These are phyloP conservation scores for Montipora capitata DNA, from an alignment of 92 coral and sea anemone species.

Conservation along the genomic window DNA sequence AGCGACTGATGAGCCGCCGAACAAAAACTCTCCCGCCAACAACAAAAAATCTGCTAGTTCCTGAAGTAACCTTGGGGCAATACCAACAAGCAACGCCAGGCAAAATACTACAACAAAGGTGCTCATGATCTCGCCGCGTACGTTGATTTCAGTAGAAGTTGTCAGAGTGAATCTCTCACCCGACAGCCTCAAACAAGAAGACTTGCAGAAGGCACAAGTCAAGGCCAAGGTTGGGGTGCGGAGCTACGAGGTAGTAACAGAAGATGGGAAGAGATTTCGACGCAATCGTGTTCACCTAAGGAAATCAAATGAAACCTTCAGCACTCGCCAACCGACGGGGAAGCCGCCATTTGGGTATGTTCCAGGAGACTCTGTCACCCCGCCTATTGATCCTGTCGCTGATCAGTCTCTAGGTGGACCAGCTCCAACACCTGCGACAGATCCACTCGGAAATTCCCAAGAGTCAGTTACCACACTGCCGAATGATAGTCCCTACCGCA, in stretches of 20 bases:
- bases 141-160: constrained; percentile 1
- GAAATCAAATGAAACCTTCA: constrained; percentile 4
- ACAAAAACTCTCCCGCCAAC: constrained; percentile 64
- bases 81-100: constrained; percentile 47
- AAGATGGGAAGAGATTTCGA: not conserved
- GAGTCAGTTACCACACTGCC: not conserved
- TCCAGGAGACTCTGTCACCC: not conserved
- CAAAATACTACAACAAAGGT: constrained; percentile 56
- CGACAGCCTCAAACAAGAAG: constrained; percentile 19
- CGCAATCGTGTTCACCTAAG: constrained; percentile 25
- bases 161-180: constrained; percentile 17
- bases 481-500: not conserved
- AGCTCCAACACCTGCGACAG: not conserved
- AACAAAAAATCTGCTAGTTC: constrained; percentile 12
- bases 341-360: not conserved
- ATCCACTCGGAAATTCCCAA: too few relatives aligned
- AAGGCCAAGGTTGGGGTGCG: not conserved
- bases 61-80: constrained; percentile 1
- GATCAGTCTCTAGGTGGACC: not conserved
- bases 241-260: constrained; percentile 5
- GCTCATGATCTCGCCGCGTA: constrained; percentile 42
- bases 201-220: not conserved
- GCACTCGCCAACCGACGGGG: not conserved
- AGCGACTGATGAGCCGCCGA: constrained; percentile 43
- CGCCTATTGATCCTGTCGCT: not conserved